Evolutionary conservation across 2,797 vertebrate genomes (phyloP), one percentile per base, ranked within the genome.

Genomic region (Ctenopoma multispine): DNA sequence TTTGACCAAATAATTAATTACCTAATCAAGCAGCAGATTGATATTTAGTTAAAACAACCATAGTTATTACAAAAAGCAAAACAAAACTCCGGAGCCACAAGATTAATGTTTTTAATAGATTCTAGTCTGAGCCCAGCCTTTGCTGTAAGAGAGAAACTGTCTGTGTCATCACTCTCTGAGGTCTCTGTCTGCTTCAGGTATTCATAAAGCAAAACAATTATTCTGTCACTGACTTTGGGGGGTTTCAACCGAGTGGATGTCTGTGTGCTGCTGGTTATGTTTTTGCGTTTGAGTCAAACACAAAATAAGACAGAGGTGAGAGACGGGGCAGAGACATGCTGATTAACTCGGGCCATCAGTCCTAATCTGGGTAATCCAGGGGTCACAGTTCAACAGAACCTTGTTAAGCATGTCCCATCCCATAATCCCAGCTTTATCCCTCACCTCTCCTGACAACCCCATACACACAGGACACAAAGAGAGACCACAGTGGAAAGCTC

Each of bases 361-460:
- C 23, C 56, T 90, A 89, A 89, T 91, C 82, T 67, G 69, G 23
- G 48, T 89, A 84, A 91, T 89, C 88, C 60, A 69, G 34, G 61
- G 31, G 80, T 80, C 75, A 73, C 80, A 53, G 77, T 80, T 79
- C 48, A 75, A 69, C 41, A 69, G 50, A 29, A 41, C 61, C 48
- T 71, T 55, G 67, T 69, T 83, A 83, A 77, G 56, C 59, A 75
- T 67, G 70, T 46, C 58, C 80, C 60, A 79, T 75, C 63, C 61
- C 34, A 46, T 89, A 83, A 89, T 88, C 84, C 79, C 56, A 72
- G 5, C 21, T 69, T 84, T 58, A 81, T 67, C 67, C 69, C 29
- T 63, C 23, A 71, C 18, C 4, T 63, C 31, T 40, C 29, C 17
- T 40, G 34, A 29, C 36, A 47, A 56, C 36, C 27, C 41, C 31